Evolutionary conservation across 2,113 vertebrate genomes (phyloP), one percentile per base, ranked within the genome.

Genomic region (Calypte anna): DNA sequence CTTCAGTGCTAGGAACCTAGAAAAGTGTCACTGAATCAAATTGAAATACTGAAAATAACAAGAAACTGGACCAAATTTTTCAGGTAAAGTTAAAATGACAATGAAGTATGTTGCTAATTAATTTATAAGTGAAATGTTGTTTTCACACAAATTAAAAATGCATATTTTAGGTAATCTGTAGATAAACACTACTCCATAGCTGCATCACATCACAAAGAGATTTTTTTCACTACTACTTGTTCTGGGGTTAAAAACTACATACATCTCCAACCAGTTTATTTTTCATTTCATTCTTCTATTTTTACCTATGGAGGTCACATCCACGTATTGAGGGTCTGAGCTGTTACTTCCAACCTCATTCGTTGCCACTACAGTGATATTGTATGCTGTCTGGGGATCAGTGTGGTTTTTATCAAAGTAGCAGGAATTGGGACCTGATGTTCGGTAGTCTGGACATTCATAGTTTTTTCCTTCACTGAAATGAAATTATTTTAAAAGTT

Each of bases 381-480:
- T 96, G 46, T 99, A 99, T 33, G 97, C 97, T 57, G 97, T 97
- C 99, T 98, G 99, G 43, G 99, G 96, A 27, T 98, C 98, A 4
- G 99, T 99, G 77, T 99, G 93, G 19, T 98, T 98, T 98, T 98
- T 99, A 96, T 98, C 98, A 74, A 99, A 99, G 97, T 98, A 99
- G 94, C 99, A 99, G 92, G 99, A 99, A 96, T 99, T 98, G 73
- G 98, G 96, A 23, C 99, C 99, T 2, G 98, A 97, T 0, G 98
- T 99, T 92, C 28, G 84, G 95, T 99, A 99, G 97, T 99, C 99
- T 12, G 98, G 98, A 95, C 99, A 99, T 95, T 99, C 98, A 55
- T 97, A 85, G 53, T 88, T 96, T 5, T 62, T 59, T 30, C 97
- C 96, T 18, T 97, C 97, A 94, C 98, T 98, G 97, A 96, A 98